Percentiles rank a stretch among this genome's conserved stretches.
These are phyloP conservation scores for Monarcha castaneiventris DNA, from an alignment of 2,113 vertebrate species.

Conservation along the genomic window DNA sequence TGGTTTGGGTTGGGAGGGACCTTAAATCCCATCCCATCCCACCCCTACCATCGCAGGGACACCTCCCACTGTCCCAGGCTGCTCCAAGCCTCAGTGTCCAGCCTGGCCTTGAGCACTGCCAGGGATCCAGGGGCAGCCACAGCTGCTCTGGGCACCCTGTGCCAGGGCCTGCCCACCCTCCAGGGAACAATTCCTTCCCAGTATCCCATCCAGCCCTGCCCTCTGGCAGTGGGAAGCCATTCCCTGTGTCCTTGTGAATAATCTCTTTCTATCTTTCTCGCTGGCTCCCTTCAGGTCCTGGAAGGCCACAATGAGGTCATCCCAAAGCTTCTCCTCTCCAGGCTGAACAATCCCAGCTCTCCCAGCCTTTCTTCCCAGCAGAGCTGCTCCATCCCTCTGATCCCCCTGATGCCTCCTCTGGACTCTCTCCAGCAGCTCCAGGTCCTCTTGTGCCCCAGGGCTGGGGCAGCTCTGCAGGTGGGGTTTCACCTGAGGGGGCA, in stretches of 20 bases:
- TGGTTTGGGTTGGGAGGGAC: not conserved
- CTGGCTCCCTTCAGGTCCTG: fast-evolving
- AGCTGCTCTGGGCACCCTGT: not conserved
- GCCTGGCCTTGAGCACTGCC: not conserved
- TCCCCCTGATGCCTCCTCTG: not conserved
- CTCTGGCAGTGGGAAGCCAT: not conserved
- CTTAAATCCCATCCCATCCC: fast-evolving
- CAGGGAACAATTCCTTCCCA: not conserved
- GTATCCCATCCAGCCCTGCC: not conserved
- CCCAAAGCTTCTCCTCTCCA: not conserved
- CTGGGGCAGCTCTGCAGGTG: not conserved
- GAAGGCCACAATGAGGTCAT: not conserved
- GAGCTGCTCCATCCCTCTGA: not conserved
- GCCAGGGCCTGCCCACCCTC: not conserved
- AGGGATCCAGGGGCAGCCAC: not conserved
- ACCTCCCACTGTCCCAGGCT: not conserved
- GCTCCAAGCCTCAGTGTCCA: not conserved
- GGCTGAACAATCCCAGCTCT: not conserved
- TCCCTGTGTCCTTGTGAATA: not conserved
- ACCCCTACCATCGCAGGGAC: not conserved
- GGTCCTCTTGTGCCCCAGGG: not conserved
- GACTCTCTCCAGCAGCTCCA: not conserved
- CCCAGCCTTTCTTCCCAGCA: not conserved
- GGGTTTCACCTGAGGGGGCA: not conserved
- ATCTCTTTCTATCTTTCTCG: not conserved